Evolutionary conservation across 2,113 vertebrate species (phyloP).

Genomic region (Paracanthobrama guichenoti): DNA sequence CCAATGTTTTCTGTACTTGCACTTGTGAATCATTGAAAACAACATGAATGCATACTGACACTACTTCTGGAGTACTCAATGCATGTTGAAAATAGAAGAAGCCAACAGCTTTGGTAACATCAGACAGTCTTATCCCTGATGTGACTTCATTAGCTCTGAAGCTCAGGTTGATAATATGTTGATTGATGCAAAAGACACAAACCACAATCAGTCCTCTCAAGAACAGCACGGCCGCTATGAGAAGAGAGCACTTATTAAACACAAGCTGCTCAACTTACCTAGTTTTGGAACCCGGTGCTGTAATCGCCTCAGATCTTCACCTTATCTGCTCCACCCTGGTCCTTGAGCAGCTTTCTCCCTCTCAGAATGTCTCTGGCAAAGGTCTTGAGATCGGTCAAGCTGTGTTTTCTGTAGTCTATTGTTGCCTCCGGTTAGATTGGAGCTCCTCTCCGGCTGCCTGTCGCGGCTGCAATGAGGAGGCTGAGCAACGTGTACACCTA

Average conservation of each 20-base stretch:
- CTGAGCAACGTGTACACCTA: slow-evolving; percentile 65
- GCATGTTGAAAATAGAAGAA: neutral
- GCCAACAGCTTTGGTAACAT: neutral
- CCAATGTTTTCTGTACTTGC: neutral
- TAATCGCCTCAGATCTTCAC: slow-evolving; percentile 48
- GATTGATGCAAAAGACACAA: slow-evolving; percentile 36
- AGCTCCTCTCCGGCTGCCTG: slow-evolving; percentile 68
- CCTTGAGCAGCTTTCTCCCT: slow-evolving; percentile 59
- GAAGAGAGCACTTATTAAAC: slow-evolving; percentile 41
- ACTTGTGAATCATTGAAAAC: neutral
- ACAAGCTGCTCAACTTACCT: slow-evolving; percentile 73
- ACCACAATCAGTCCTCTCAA: neutral
- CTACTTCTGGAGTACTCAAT: neutral
- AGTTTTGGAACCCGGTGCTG: slow-evolving; percentile 59
- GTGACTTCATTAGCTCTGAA: neutral
- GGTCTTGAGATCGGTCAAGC: slow-evolving; percentile 63
- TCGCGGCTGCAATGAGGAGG: slow-evolving; percentile 73
- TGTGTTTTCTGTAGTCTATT: slow-evolving; percentile 66
- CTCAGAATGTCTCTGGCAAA: slow-evolving; percentile 47
- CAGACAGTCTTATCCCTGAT: neutral
- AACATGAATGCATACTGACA: neutral
- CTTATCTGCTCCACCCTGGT: slow-evolving; percentile 50
- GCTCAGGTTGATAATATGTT: slow-evolving; percentile 28
- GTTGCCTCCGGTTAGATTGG: slow-evolving; percentile 63
- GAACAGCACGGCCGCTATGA: slow-evolving; percentile 4